Percentiles rank a stretch among this genome's conserved stretches.
phyloP scores from a whole-genome alignment of 2,888 invertebrate genomes.

The Himalopsyche japonica region DNA sequence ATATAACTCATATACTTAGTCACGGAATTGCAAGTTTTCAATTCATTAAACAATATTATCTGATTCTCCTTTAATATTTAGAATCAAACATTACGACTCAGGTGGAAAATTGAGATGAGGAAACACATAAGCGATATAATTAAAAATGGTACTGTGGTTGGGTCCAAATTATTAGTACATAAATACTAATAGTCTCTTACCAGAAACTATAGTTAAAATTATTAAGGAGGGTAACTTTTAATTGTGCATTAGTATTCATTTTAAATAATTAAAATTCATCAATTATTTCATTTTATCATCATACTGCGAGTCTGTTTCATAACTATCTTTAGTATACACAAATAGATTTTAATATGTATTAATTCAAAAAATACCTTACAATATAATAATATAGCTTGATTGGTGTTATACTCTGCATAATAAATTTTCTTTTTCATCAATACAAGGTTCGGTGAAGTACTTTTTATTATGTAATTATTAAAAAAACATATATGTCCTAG shows the following conservation, averaged over 20 bases:
- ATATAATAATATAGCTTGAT: no score
- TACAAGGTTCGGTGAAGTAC: neutral
- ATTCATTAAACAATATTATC: neutral
- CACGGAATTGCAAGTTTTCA: neutral
- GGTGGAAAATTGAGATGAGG: neutral
- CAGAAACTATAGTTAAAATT: neutral
- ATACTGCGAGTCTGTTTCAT: no score
- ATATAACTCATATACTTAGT: neutral
- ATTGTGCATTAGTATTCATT: neutral
- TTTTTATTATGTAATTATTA: no score
- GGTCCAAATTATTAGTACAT: slow-evolving; percentile 34
- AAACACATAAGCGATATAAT: slow-evolving; percentile 2
- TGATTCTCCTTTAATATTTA: neutral
- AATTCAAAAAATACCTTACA: no score
- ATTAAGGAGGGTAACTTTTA: neutral
- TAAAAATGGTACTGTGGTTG: slow-evolving; percentile 26
- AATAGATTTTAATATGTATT: no score
- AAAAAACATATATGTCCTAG: no score
- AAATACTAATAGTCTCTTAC: neutral
- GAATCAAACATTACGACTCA: neutral
- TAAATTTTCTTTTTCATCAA: neutral
- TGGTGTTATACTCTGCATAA: no score
- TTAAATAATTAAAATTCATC: neutral
- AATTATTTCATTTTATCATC: neutral
- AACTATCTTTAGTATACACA: no score